These are phyloP conservation scores for Laticauda colubrina DNA, from an alignment of 2,113 vertebrate genomes.

Conservation along the genomic window DNA sequence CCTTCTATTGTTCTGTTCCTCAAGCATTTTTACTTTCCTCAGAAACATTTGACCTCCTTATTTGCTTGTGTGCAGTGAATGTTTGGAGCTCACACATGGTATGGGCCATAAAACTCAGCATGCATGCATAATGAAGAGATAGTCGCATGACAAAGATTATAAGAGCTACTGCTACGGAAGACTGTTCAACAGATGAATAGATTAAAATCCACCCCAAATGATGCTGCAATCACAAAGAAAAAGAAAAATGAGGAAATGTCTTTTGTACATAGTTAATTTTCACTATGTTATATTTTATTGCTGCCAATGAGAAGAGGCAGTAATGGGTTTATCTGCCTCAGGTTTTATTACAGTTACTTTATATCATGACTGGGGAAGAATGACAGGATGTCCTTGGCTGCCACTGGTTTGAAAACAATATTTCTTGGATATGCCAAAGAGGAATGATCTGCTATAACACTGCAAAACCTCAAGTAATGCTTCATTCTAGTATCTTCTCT, in stretches of 20 bases:
- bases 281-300: constrained; percentile 10
- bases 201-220: constrained; percentile 58
- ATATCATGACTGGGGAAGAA: neutral
- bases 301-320: neutral
- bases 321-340: neutral
- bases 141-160: constrained; percentile 62
- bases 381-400: neutral
- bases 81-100: constrained; percentile 62
- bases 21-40: constrained; percentile 50
- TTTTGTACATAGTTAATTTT: constrained; percentile 24
- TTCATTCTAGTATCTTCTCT: neutral
- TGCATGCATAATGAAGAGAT: constrained; percentile 68
- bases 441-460: neutral
- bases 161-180: constrained; percentile 49
- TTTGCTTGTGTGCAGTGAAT: constrained; percentile 50
- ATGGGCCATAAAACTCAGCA: constrained; percentile 59
- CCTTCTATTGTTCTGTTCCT: constrained; percentile 49
- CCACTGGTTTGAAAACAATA: neutral
- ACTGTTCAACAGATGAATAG: constrained; percentile 49
- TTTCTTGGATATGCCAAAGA: neutral
- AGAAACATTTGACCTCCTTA: constrained; percentile 57
- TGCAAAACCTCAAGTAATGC: neutral
- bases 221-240: constrained; percentile 51
- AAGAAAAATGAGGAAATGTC: constrained; percentile 57
- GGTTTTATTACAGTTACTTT: neutral